phyloP scores from a whole-genome alignment of 2,113 vertebrate species.

The Psittacula cyanocephala region DNA sequence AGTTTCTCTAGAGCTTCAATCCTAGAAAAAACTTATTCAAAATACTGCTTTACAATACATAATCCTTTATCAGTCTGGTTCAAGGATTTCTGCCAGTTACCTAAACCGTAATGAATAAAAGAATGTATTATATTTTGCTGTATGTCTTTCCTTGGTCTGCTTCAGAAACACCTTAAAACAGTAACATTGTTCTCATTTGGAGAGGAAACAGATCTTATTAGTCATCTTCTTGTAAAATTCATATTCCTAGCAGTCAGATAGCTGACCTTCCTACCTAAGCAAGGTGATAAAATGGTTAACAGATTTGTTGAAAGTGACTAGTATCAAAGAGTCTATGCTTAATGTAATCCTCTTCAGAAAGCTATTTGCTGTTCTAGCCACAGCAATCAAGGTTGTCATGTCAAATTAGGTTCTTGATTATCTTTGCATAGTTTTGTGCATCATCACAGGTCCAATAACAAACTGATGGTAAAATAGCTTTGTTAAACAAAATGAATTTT shows the following conservation, averaged over 20 bases:
- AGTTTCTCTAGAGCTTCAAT: background rate
- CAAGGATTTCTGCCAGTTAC: background rate
- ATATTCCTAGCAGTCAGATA: background rate
- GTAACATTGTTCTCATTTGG: background rate
- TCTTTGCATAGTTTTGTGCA: slow-evolving; percentile 47
- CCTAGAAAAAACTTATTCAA: background rate
- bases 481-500: slow-evolving; percentile 44
- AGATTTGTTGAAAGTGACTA: slow-evolving; percentile 37
- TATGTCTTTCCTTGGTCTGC: background rate
- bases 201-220: background rate
- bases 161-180: background rate
- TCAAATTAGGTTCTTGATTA: slow-evolving; percentile 65
- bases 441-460: slow-evolving; percentile 58
- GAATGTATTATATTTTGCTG: background rate
- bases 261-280: slow-evolving; percentile 34
- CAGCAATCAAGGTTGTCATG: slow-evolving; percentile 52
- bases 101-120: background rate
- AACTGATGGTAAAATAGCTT: slow-evolving; percentile 66
- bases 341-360: slow-evolving; percentile 60
- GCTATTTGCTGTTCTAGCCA: slow-evolving; percentile 5
- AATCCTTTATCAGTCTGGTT: background rate
- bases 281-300: slow-evolving; percentile 21
- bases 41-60: background rate
- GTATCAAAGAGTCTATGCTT: slow-evolving; percentile 57
- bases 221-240: background rate